Evolutionary conservation across 2,888 invertebrate genomes (phyloP).

Genomic region (Rhamphomyia laevipes): DNA sequence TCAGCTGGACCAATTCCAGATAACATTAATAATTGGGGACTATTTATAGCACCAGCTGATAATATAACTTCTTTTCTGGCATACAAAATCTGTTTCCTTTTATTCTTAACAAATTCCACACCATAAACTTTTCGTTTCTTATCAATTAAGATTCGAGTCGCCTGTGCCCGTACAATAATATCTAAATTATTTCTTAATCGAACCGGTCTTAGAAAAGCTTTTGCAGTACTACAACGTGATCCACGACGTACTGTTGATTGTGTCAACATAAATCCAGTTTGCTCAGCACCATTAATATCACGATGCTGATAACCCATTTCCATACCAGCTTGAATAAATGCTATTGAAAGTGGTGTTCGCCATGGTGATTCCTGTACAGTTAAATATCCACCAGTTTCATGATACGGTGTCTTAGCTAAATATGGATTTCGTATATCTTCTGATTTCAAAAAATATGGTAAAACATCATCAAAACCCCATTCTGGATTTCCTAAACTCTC

Average conservation of each 20-base stretch:
- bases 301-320: conserved; percentile 72
- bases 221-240: conserved; percentile 75
- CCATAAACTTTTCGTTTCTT: conserved; percentile 62
- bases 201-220: conserved; percentile 74
- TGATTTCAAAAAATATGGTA: conserved; percentile 77
- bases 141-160: conserved; percentile 57
- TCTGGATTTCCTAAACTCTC: conserved; percentile 69
- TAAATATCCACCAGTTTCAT: conserved; percentile 64
- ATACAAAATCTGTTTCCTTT: conserved; percentile 50
- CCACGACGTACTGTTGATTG: conserved; percentile 77
- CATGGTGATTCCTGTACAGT: conserved; percentile 79
- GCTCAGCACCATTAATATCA: conserved; percentile 70
- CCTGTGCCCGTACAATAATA: conserved; percentile 66
- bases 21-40: conserved; percentile 83
- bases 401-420: conserved; percentile 59
- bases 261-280: conserved; percentile 77
- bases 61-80: conserved; percentile 73
- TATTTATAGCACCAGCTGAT: conserved; percentile 77
- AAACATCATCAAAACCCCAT: conserved; percentile 72
- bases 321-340: conserved; percentile 68
- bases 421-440: conserved; percentile 83
- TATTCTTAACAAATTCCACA: conserved; percentile 59
- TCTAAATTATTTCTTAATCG: conserved; percentile 67
- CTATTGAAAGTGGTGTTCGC: conserved; percentile 68
- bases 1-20: conserved; percentile 78